Base-by-base conservation (phyloP, 2,888 invertebrate genomes). In the Lepidochrysops patricia region DNA sequence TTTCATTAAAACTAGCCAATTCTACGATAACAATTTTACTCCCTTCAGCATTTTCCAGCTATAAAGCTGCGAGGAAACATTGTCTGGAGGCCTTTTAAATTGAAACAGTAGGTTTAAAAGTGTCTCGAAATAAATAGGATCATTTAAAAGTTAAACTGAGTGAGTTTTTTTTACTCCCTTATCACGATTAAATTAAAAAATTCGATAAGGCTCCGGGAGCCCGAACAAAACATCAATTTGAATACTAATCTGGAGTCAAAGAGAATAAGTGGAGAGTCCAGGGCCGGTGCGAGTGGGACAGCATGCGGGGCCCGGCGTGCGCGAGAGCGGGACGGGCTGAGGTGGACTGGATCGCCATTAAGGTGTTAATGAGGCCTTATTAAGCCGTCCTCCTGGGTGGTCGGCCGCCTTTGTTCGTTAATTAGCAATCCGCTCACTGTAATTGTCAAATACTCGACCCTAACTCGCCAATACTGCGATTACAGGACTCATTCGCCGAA, bases 291-390 rank as follows among this genome's bases (percentile, higher is more conserved):
- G 79, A 48, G 32, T n/a, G 80, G 80, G 81, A 81, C 74, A 79
- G 65, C 63, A 72, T 82, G 70, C 64, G 76, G 72, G 79, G 80
- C 63, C 65, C 73, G 72, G 66, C 29, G 54, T 35, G 12, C 19
- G 43, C 2, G 19, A 4, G 48, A 58, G 29, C 29, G 58, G 75
- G 72, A 83, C 80, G 80, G 80, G 84, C 84, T 82, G 83, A 82
- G 77, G 82, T 82, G 86, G 86, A 88, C 86, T 86, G 85, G 84
- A 87, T 84, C 83, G 79, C 86, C 84, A 86, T 87, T 84, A 86
- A 87, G 87, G 88, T 89, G 88, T 87, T 89, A 88, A 89, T 87
- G 85, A 87, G 87, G 80, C 80, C 86, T 87, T 89, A 89, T 89
- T 87, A 87, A 89, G 88, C 84, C 84, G 85, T 88, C 85, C 84